These are phyloP conservation scores for Plemyria rubiginata DNA, from an alignment of 2,888 invertebrate genomes.

Conservation along the genomic window DNA sequence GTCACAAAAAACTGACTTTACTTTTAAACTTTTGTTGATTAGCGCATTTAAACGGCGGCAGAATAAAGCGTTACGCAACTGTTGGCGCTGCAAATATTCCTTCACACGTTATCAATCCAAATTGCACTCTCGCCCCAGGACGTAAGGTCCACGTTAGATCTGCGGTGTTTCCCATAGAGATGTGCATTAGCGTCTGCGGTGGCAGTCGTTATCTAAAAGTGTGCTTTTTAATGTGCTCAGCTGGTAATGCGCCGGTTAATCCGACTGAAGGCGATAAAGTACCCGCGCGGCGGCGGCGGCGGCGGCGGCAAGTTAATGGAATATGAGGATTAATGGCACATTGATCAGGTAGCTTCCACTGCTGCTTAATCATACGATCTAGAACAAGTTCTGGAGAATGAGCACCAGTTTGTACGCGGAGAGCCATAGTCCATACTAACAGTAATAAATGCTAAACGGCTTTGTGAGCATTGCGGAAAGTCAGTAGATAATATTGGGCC, in stretches of 20 bases:
- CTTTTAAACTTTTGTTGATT: constrained; percentile 7
- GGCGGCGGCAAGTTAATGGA: constrained; percentile 9
- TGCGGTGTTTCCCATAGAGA: constrained; percentile 9
- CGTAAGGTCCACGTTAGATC: constrained; percentile 11
- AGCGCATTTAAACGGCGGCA: constrained; percentile 15
- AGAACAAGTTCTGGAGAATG: background rate
- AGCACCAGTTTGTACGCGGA: background rate
- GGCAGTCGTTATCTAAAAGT: constrained; percentile 26
- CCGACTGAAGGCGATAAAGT: constrained; percentile 27
- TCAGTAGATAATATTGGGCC: too few relatives aligned
- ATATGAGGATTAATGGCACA: constrained; percentile 18
- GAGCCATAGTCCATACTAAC: too few relatives aligned
- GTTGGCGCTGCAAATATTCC: constrained; percentile 15
- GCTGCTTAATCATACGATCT: background rate
- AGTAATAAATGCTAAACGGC: too few relatives aligned
- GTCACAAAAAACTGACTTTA: background rate
- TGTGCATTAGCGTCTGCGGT: constrained; percentile 26
- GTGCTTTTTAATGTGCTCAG: constrained; percentile 35
- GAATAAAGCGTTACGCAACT: constrained; percentile 16
- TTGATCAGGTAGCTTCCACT: background rate
- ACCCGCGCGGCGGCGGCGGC: background rate
- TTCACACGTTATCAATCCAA: constrained; percentile 7
- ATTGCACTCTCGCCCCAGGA: background rate
- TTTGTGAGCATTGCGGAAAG: too few relatives aligned
- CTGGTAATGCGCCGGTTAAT: constrained; percentile 25